A percentile compares a stretch with the other conserved stretches of the same genome.
These are phyloP conservation scores for Eonycteris spelaea DNA, from an alignment of 2,113 vertebrate genomes.

Conservation along the genomic window DNA sequence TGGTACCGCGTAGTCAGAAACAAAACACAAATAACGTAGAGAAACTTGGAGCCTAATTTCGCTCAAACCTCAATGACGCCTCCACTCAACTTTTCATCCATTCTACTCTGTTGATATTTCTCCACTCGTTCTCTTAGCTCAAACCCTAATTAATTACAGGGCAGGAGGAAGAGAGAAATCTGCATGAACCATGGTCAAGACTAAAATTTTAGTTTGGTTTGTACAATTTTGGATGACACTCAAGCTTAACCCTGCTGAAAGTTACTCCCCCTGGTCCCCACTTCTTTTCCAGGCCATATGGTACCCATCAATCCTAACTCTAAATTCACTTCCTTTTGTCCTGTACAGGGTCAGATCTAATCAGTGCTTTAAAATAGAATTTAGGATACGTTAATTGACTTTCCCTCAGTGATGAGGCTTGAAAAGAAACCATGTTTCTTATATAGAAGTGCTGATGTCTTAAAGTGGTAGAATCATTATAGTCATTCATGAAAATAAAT, in stretches of 20 bases:
- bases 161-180: background rate
- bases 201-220: slow-evolving; percentile 11
- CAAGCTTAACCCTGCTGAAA: background rate
- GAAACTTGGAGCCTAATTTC: slow-evolving; percentile 58
- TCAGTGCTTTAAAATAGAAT: slow-evolving; percentile 54
- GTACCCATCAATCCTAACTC: slow-evolving; percentile 56
- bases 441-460: background rate
- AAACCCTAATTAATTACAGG: slow-evolving; percentile 49
- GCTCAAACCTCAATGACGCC: slow-evolving; percentile 46
- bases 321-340: slow-evolving; percentile 62
- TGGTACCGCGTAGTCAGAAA: slow-evolving; percentile 56
- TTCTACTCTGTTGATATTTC: background rate
- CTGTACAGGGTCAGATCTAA: slow-evolving; percentile 22
- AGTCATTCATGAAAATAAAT: slow-evolving; percentile 22
- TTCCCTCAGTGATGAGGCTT: slow-evolving; percentile 22
- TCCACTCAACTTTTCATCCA: slow-evolving; percentile 33
- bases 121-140: background rate
- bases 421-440: slow-evolving; percentile 38
- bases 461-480: slow-evolving; percentile 19
- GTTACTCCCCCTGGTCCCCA: background rate
- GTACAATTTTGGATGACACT: background rate
- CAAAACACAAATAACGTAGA: slow-evolving; percentile 69
- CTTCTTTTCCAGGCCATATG: slow-evolving; percentile 26
- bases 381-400: slow-evolving; percentile 47
- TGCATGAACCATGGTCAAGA: background rate